Percentiles rank a stretch among this genome's conserved stretches.
phyloP scores from a whole-genome alignment of 1,140 invertebrate species.

The Drosophila simulans region DNA sequence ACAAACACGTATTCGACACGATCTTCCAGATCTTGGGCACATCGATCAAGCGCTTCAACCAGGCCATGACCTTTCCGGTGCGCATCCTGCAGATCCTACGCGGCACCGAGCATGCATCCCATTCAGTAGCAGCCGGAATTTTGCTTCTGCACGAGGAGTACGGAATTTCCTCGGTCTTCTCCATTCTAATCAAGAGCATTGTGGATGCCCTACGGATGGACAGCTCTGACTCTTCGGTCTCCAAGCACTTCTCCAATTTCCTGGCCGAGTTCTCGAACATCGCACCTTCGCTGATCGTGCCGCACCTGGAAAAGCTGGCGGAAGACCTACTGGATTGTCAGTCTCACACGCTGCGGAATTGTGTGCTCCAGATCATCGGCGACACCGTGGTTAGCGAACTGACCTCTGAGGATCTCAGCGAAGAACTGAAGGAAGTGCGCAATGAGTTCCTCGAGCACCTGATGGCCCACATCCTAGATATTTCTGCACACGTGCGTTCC shows the following conservation, averaged over 20 bases:
- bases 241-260: conserved; percentile 76
- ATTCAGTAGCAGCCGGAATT: conserved; percentile 72
- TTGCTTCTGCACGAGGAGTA: conserved; percentile 77
- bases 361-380: conserved; percentile 91
- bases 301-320: conserved; percentile 69
- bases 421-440: conserved; percentile 88
- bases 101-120: conserved; percentile 64
- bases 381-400: conserved; percentile 89
- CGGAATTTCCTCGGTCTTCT: conserved; percentile 68
- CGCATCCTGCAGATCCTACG: conserved; percentile 86
- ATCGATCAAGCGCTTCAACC: conserved; percentile 93
- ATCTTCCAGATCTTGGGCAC: conserved; percentile 91
- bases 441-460: conserved; percentile 90
- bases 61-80: conserved; percentile 88
- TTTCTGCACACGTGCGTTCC: conserved; percentile 92
- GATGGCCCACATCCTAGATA: conserved; percentile 93
- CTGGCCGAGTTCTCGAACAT: conserved; percentile 67
- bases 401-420: conserved; percentile 88
- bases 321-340: conserved; percentile 82
- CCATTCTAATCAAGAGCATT: conserved; percentile 73
- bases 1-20: conserved; percentile 88
- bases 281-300: conserved; percentile 73
- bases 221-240: conserved; percentile 60
- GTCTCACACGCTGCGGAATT: conserved; percentile 92
- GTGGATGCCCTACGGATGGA: conserved; percentile 65